These are phyloP conservation scores for Gallinago nigripennis DNA, from an alignment of 2,797 vertebrate genomes.

Conservation along the genomic window DNA sequence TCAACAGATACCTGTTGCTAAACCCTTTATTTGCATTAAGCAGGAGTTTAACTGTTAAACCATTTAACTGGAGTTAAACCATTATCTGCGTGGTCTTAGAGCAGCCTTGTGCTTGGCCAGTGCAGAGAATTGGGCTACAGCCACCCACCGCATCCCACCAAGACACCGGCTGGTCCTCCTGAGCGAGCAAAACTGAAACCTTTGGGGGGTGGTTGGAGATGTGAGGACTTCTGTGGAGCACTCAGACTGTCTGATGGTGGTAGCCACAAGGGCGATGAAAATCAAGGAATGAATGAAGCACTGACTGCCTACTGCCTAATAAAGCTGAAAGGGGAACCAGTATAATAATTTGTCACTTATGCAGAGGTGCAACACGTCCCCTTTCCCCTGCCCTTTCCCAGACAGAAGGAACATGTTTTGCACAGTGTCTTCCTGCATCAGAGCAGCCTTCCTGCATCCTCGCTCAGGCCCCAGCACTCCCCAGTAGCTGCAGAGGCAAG, in stretches of 20 bases:
- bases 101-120: neutral
- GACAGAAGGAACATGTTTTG: neutral
- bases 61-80: neutral
- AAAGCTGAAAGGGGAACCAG: neutral
- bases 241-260: neutral
- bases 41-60: neutral
- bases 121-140: neutral
- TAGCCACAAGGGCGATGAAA: neutral
- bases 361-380: accelerated
- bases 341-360: neutral
- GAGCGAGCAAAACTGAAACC: neutral
- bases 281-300: neutral
- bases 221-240: neutral
- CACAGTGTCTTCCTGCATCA: neutral
- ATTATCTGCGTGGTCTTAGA: neutral
- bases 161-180: neutral
- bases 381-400: neutral
- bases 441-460: neutral
- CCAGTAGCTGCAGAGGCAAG: neutral
- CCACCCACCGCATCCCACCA: neutral
- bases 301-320: neutral
- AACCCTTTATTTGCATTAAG: neutral
- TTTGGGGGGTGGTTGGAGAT: neutral
- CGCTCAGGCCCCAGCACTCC: neutral
- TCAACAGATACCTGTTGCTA: neutral